phyloP scores from a whole-genome alignment of 2,888 invertebrate genomes.

The Nudaria mundana region DNA sequence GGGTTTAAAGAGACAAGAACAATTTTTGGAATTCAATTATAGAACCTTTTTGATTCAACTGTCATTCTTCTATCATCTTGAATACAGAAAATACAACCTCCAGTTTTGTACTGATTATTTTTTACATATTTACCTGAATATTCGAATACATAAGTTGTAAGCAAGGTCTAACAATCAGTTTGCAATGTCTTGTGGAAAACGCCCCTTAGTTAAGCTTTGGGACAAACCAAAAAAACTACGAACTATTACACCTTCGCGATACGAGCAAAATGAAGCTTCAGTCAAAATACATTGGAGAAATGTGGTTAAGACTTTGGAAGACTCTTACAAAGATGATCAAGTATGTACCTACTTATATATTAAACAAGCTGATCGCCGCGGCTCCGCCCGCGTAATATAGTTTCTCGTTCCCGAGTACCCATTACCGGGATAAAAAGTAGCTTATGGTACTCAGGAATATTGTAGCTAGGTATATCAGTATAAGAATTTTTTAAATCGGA shows the following conservation, averaged over 20 bases:
- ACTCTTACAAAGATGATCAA: slow-evolving; percentile 69
- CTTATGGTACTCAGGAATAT: too few species aligned
- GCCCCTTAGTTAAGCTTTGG: slow-evolving; percentile 58
- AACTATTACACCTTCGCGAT: slow-evolving; percentile 57
- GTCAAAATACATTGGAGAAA: slow-evolving; percentile 70
- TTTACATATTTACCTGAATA: not conserved
- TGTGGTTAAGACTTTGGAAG: slow-evolving; percentile 58
- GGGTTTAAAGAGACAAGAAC: too few species aligned
- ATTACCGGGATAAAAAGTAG: too few species aligned
- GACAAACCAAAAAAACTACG: slow-evolving; percentile 51
- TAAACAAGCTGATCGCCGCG: too few species aligned
- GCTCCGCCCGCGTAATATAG: too few species aligned
- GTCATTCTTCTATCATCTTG: not conserved
- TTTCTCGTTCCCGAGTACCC: too few species aligned
- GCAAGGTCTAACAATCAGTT: not conserved
- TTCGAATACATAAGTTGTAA: not conserved
- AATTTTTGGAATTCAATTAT: too few species aligned
- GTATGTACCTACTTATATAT: slow-evolving; percentile 32
- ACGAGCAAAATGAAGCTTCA: slow-evolving; percentile 64
- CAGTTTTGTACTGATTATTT: slow-evolving; percentile 1
- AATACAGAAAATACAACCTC: slow-evolving; percentile 2
- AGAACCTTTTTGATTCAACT: too few species aligned
- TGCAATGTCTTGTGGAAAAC: slow-evolving; percentile 66
- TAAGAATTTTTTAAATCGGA: too few species aligned
- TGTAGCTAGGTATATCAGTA: too few species aligned